Base-by-base conservation (phyloP, 2,888 invertebrate species). In the Coenonympha glycerion region DNA sequence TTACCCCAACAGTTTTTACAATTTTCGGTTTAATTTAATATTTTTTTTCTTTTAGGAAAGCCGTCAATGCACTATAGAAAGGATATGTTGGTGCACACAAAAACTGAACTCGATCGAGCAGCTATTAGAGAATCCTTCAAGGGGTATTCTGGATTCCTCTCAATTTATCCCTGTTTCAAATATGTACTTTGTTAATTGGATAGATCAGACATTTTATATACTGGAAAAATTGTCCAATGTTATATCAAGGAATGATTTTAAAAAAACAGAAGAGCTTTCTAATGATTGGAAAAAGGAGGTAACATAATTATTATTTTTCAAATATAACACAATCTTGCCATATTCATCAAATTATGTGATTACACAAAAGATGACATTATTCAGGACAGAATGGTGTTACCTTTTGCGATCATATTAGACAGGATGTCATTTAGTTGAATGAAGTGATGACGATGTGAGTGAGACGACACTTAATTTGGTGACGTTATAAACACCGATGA, bases 101-200 rank as follows among this genome's bases (percentile, higher is more conserved):
- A 76, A 70, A 59, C 66, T 86, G 9, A 5, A 63, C 5, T 58
- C 68, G 21, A 66, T 84, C 39, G 66, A 78, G 30, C 63, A 67
- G 13, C 64, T 69, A 49, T 49, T 79, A 11, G 65, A 73, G 41
- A 62, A 51, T 19, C 46, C 54, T 11, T 13, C 42, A 13, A 52
- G 57, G 3, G 34, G 59, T 15, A 52, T 62, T 46, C 56, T 13
- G 5, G 21, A 65, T 53, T 56, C 55, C 33, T 46, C 57, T 3
- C 62, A 76, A 15, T 73, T 78, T 0, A 60, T 79, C 1, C 65
- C 76, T 49, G 52, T 64, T 0, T 68, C 73, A 8, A 71, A 73
- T 2, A 82, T 86, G 80, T 80, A 84, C 59, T 87, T 87, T 73
- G 81, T 87, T 3, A 84, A 85, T 59, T 87, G 87, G 87, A 84